Conservation (phyloP, 2,888 invertebrate species). For the Osedax fenrisi region DNA sequence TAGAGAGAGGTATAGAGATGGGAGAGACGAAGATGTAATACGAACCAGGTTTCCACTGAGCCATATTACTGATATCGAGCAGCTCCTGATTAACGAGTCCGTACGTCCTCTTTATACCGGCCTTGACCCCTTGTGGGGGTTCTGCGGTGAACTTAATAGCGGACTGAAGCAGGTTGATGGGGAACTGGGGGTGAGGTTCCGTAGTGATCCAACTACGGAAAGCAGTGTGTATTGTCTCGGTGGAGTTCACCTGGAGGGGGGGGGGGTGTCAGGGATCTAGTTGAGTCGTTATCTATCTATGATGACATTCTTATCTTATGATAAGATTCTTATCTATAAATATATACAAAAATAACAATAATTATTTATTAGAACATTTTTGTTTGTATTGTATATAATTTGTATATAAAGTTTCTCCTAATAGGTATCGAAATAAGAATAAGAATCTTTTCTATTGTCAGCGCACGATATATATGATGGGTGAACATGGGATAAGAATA, state of each 20-base stretch:
- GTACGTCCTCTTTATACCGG: slow-evolving; percentile 84
- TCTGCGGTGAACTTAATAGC: slow-evolving; percentile 94
- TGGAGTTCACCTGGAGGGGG: slow-evolving; percentile 30
- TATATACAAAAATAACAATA: too few relatives aligned
- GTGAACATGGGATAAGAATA: too few relatives aligned
- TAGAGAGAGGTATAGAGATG: too few relatives aligned
- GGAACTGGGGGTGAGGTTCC: slow-evolving; percentile 81
- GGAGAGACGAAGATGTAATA: too few relatives aligned
- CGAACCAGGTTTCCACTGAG: slow-evolving; percentile 78
- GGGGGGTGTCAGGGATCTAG: not conserved
- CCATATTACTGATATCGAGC: slow-evolving; percentile 65
- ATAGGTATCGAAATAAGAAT: too few relatives aligned
- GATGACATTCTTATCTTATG: not conserved
- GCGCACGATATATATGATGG: too few relatives aligned
- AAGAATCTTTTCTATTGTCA: too few relatives aligned
- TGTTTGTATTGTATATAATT: too few relatives aligned
- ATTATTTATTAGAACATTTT: too few relatives aligned
- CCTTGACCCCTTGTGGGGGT: slow-evolving; percentile 85
- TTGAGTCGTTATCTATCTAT: not conserved
- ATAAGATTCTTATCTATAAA: too few relatives aligned
- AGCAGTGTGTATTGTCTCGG: slow-evolving; percentile 68
- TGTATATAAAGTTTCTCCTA: too few relatives aligned
- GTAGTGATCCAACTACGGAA: slow-evolving; percentile 89
- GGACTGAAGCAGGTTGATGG: slow-evolving; percentile 73
- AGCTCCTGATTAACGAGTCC: slow-evolving; percentile 62